Evolutionary conservation across 2,888 invertebrate species (phyloP).

Genomic region (Pocota personata): DNA sequence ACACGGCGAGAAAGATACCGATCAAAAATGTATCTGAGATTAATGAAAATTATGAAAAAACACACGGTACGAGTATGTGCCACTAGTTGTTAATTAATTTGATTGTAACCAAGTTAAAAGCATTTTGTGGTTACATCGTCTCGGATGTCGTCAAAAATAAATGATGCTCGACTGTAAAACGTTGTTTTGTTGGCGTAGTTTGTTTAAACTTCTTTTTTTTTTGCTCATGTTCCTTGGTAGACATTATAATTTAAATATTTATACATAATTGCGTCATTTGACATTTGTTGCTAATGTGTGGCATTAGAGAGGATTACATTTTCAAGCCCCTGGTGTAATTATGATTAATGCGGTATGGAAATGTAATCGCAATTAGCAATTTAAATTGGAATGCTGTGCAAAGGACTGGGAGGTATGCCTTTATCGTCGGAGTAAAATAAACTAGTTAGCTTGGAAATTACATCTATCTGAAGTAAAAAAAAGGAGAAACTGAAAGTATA

Average conservation of each 20-base stretch:
- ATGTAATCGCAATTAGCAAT: neutral
- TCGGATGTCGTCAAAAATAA: constrained; percentile 56
- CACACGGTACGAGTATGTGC: constrained; percentile 43
- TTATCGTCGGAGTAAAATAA: neutral
- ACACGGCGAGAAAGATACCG: constrained; percentile 49
- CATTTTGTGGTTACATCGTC: constrained; percentile 61
- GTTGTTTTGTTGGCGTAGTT: constrained; percentile 27
- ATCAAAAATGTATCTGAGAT: constrained; percentile 60
- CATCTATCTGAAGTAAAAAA: too few species aligned
- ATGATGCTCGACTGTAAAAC: constrained; percentile 29
- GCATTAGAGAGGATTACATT: neutral
- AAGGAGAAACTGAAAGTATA: too few species aligned
- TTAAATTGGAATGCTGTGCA: neutral
- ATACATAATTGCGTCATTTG: constrained; percentile 24
- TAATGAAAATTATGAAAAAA: constrained; percentile 59
- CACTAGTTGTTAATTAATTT: constrained; percentile 55
- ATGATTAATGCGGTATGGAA: constrained; percentile 7
- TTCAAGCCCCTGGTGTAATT: neutral
- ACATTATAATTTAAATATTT: constrained; percentile 26
- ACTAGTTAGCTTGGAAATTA: too few species aligned
- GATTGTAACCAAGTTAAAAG: constrained; percentile 61
- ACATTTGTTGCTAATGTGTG: constrained; percentile 4
- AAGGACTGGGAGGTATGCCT: neutral
- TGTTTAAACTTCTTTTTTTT: neutral
- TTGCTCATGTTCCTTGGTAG: neutral